phyloP scores from a whole-genome alignment of 2,113 vertebrate species.

The Saccopteryx leptura region DNA sequence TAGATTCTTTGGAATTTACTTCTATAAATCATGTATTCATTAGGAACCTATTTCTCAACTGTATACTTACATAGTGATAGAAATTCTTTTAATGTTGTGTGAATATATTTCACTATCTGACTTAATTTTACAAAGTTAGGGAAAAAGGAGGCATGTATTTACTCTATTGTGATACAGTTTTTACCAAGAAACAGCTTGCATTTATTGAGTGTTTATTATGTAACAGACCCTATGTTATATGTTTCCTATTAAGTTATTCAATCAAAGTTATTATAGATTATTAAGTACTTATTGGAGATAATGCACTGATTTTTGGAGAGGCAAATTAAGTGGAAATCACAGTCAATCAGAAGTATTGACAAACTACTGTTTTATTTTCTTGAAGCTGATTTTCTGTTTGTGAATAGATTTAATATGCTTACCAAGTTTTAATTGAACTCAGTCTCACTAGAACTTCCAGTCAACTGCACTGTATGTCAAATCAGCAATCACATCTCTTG shows the following conservation, averaged over 20 bases:
- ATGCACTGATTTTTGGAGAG: neutral
- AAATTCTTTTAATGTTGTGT: neutral
- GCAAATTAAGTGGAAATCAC: neutral
- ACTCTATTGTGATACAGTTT: neutral
- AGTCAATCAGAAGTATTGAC: neutral
- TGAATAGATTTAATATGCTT: neutral
- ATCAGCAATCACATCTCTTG: neutral
- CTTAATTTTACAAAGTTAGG: constrained; percentile 3
- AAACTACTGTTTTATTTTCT: neutral
- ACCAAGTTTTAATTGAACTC: neutral
- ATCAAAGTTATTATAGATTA: neutral
- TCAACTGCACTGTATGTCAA: neutral
- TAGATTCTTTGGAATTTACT: neutral
- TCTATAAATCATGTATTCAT: neutral
- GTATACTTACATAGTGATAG: neutral
- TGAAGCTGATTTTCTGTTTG: neutral
- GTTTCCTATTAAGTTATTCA: neutral
- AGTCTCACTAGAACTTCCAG: neutral
- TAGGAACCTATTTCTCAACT: neutral
- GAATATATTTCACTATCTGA: neutral
- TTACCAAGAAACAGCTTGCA: neutral
- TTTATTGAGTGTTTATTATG: neutral
- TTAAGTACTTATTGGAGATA: neutral
- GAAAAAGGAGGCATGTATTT: neutral
- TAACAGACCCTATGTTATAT: neutral